Evolutionary conservation across 1,140 invertebrate genomes (phyloP).

Genomic region (Solenopsis fugax): DNA sequence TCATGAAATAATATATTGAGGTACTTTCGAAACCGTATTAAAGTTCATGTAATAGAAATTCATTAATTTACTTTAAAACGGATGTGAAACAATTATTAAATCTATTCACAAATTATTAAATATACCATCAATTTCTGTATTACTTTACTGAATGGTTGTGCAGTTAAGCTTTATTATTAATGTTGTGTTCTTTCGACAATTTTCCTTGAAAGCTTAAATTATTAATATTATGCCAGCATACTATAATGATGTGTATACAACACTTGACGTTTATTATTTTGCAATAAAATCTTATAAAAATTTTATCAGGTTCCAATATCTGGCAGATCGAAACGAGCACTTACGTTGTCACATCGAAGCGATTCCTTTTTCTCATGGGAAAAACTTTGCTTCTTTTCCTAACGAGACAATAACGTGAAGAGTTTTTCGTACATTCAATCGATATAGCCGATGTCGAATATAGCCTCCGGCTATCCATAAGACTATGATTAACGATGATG

Average conservation of each 20-base stretch:
- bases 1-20: slow-evolving; percentile 24
- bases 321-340: neutral
- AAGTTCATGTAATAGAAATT: neutral
- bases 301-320: neutral
- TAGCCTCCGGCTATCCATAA: neutral
- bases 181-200: neutral
- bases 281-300: neutral
- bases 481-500: slow-evolving; percentile 55
- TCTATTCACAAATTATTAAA: neutral
- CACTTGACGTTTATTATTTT: neutral
- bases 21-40: slow-evolving; percentile 11
- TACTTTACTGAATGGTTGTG: neutral
- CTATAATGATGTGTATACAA: neutral
- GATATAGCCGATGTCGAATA: neutral
- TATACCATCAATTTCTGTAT: neutral
- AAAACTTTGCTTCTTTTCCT: slow-evolving; percentile 18
- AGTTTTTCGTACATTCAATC: slow-evolving; percentile 47
- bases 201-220: neutral
- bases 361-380: neutral
- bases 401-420: neutral
- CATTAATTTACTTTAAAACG: slow-evolving; percentile 12
- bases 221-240: neutral
- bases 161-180: neutral
- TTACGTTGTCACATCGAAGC: neutral
- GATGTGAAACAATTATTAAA: neutral